Conservation (phyloP, 2,888 invertebrate genomes). For the Drosophila nr. perissopoda region DNA sequence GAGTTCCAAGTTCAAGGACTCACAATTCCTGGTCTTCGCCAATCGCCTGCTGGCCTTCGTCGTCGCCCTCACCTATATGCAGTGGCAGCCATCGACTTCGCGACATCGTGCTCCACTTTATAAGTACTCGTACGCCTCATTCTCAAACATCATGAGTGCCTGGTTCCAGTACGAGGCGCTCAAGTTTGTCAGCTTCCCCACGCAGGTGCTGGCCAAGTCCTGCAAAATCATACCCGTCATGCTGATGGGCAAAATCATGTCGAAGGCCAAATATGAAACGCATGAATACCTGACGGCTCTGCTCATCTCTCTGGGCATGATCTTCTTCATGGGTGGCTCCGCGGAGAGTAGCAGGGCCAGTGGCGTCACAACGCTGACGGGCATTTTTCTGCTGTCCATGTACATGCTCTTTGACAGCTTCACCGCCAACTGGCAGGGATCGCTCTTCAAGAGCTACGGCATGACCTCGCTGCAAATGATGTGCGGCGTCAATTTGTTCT, state of each 20-base stretch:
- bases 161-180: conserved; percentile 99
- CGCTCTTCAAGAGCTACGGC: conserved; percentile 92
- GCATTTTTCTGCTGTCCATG: conserved; percentile 92
- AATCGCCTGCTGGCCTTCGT: conserved; percentile 95
- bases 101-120: conserved; percentile 94
- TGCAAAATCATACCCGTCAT: conserved; percentile 99
- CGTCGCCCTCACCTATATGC: conserved; percentile 89
- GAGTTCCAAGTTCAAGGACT: conserved; percentile 92
- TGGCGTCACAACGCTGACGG: conserved; percentile 92
- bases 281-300: conserved; percentile 97
- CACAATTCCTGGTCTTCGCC: conserved; percentile 98
- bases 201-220: conserved; percentile 98
- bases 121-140: conserved; percentile 97
- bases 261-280: conserved; percentile 92
- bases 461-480: conserved; percentile 96
- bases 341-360: conserved; percentile 88
- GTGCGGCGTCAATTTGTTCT: conserved; percentile 98
- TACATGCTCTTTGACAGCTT: conserved; percentile 99
- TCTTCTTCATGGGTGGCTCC: conserved; percentile 94
- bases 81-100: conserved; percentile 86
- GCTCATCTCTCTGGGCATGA: conserved; percentile 96
- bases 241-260: conserved; percentile 98
- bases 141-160: conserved; percentile 98
- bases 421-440: conserved; percentile 99
- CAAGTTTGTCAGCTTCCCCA: conserved; percentile 99